These are phyloP conservation scores for Aspidoscelis tigris DNA, from an alignment of 2,113 vertebrate genomes.

Conservation along the genomic window DNA sequence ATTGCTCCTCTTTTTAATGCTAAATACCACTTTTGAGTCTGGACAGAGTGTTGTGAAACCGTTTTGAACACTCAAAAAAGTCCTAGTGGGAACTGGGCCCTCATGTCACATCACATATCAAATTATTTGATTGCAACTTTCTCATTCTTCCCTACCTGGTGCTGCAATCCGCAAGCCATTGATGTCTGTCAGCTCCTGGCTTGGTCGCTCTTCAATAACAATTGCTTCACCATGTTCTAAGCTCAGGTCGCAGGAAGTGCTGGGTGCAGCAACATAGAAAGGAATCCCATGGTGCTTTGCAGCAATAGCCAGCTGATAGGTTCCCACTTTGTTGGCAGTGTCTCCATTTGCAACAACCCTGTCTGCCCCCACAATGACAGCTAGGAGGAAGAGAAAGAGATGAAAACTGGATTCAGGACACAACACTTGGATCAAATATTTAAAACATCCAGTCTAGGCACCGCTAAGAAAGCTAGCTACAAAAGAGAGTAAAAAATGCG, in stretches of 20 bases:
- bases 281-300: constrained; percentile 35
- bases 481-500: background rate
- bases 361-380: constrained; percentile 37
- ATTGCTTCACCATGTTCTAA: constrained; percentile 29
- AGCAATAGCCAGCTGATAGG: constrained; percentile 35
- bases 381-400: background rate
- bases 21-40: too few relatives aligned
- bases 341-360: constrained; percentile 39
- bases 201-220: constrained; percentile 23
- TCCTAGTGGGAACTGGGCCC: too few relatives aligned
- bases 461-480: background rate
- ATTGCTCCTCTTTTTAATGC: too few relatives aligned
- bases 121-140: background rate
- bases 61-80: too few relatives aligned
- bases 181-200: constrained; percentile 30
- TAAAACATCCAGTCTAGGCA: background rate
- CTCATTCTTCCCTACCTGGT: constrained; percentile 7
- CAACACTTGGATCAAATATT: background rate
- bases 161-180: constrained; percentile 25
- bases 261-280: constrained; percentile 35
- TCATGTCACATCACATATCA: too few relatives aligned
- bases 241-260: constrained; percentile 32
- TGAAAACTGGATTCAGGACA: background rate
- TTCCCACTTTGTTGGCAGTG: constrained; percentile 40
- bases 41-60: too few relatives aligned